Conservation (phyloP, 2,888 invertebrate genomes). For the Schizaphis graminum region DNA sequence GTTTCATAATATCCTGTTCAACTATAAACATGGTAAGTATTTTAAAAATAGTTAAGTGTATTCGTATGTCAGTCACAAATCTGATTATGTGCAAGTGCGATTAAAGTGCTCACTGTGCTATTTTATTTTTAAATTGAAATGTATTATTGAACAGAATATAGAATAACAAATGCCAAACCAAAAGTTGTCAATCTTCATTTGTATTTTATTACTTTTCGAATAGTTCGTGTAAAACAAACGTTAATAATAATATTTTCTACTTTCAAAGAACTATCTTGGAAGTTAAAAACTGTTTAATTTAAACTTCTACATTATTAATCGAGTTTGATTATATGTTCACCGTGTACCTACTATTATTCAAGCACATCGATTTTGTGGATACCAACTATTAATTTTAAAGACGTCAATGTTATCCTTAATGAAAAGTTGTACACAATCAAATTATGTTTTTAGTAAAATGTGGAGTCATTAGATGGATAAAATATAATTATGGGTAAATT, state of each 20-base stretch:
- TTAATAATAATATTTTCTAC: conserved; percentile 42
- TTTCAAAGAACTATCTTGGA: neutral
- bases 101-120: neutral
- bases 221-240: conserved; percentile 29
- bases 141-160: neutral
- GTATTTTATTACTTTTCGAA: conserved; percentile 34
- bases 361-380: neutral
- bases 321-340: conserved; percentile 2
- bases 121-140: conserved; percentile 42
- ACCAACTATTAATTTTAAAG: conserved; percentile 20
- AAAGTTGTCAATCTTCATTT: conserved; percentile 48
- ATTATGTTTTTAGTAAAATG: conserved; percentile 52
- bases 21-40: neutral
- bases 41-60: conserved; percentile 5
- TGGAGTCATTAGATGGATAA: conserved; percentile 47
- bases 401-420: conserved; percentile 3
- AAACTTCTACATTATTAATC: conserved; percentile 31
- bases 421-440: conserved; percentile 12
- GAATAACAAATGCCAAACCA: neutral
- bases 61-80: conserved; percentile 22
- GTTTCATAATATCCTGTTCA: neutral
- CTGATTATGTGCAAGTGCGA: conserved; percentile 21
- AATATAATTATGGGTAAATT: conserved; percentile 54
- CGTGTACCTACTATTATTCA: neutral
- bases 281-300: conserved; percentile 43